Evolutionary conservation across 2,888 invertebrate genomes (phyloP), one percentile per base, ranked within the genome.

Genomic region (Drosophila robusta): DNA sequence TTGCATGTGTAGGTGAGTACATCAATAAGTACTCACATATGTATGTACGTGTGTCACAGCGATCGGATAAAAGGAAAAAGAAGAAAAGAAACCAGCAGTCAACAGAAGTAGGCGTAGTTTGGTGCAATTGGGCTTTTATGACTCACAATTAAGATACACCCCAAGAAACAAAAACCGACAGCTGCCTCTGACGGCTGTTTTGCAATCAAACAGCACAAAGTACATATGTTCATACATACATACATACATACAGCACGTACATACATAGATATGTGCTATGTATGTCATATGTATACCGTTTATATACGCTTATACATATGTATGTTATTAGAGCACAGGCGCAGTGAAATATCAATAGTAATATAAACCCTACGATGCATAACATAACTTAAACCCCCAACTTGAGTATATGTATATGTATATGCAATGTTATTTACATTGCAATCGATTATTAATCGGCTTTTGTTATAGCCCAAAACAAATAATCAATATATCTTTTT

Each of bases 81-180:
- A 61, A 29, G 16, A 45, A 39, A 65, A 55, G 60, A 34, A 69
- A 70, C 58, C 76, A 75, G 71, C 61, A 75, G 66, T 60, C 70
- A 69, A 55, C 73, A 78, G 60, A 62, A 76, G 62, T 76, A 65
- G 73, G 72, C 73, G 80, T 76, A 80, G 80, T 61, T 82, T 82
- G 64, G 62, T 87, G 69, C 87, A 84, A 77, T 84, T 82, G 79
- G 77, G 82, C 78, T 78, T 74, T 74, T 71, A 74, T 84, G 87
- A 84, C 70, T 84, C 84, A 87, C 80, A 72, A 74, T 86, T 77
- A 86, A 80, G 78, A 74, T 75, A 80, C 80, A 83, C 83, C 74
- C 74, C 24, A 62, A 69, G 61, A 77, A 70, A 70, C 58, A 52
- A 78, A 74, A 80, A 58, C 51, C 56, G 58, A 70, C 61, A 51